Conservation (phyloP, 1,140 invertebrate species). For the Hycleus phaleratus region DNA sequence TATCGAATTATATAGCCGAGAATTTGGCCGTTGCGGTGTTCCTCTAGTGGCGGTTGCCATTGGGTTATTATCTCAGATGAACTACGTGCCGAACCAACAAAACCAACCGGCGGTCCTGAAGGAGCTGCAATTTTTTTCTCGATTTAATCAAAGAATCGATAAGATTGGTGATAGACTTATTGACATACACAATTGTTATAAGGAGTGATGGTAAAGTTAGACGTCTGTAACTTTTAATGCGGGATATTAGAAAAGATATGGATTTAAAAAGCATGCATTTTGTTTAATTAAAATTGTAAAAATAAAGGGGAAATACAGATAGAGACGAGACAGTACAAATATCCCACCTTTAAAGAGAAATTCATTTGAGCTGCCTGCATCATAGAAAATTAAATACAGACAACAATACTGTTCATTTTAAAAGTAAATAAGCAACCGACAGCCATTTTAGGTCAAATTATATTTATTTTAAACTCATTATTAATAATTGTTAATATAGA, state of each 20-base stretch:
- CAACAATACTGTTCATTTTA: conserved; percentile 4
- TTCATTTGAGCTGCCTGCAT: conserved; percentile 34
- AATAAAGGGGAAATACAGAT: background rate
- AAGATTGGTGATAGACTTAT: no score
- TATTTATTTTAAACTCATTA: background rate
- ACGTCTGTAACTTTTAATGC: no score
- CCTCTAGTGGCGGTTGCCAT: conserved; percentile 91
- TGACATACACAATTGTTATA: conserved; percentile 18
- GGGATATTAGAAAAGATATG: no score
- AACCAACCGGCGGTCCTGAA: conserved; percentile 79
- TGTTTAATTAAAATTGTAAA: no score
- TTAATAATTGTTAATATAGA: no score
- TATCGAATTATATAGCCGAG: conserved; percentile 90
- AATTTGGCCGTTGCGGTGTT: conserved; percentile 90
- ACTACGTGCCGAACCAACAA: conserved; percentile 85
- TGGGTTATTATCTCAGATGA: conserved; percentile 94
- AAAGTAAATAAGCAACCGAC: no score
- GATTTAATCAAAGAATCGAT: no score
- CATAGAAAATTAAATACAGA: conserved; percentile 29
- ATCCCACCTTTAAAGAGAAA: conserved; percentile 38
- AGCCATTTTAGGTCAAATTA: no score
- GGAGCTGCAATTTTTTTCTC: conserved; percentile 52
- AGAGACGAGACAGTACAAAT: conserved; percentile 6
- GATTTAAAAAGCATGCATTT: background rate
- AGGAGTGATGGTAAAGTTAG: background rate